phyloP scores from a whole-genome alignment of 2,113 vertebrate genomes.

The Erythrolamprus reginae region DNA sequence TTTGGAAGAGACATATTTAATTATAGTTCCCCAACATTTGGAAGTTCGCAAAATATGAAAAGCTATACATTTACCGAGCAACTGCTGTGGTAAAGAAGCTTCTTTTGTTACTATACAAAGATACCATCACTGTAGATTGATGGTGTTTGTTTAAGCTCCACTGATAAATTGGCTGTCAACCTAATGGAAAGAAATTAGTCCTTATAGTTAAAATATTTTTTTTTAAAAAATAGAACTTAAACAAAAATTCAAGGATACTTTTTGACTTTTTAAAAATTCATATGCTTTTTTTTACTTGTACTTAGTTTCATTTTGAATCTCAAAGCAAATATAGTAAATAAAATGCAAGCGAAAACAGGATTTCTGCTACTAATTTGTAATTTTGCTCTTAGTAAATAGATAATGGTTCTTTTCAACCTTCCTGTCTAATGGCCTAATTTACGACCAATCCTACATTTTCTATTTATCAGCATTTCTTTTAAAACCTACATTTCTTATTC shows the following conservation, averaged over 20 bases:
- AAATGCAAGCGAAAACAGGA: not conserved
- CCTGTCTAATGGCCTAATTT: not conserved
- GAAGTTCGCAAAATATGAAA: not conserved
- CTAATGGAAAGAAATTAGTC: not conserved
- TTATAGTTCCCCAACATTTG: not conserved
- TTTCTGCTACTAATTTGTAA: not conserved
- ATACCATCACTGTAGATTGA: not conserved
- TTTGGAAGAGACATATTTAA: not conserved
- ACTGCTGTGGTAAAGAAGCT: not conserved
- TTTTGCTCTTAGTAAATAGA: not conserved
- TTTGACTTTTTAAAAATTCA: not conserved
- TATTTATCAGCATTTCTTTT: not conserved
- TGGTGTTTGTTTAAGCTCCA: not conserved
- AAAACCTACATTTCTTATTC: not conserved
- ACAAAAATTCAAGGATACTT: not conserved
- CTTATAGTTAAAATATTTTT: not conserved
- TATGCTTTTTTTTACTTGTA: not conserved
- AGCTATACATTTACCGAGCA: not conserved
- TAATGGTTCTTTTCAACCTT: not conserved
- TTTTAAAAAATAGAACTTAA: not conserved
- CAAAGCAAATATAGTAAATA: not conserved
- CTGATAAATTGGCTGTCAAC: not conserved
- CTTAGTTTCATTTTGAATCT: not conserved
- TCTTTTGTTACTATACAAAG: not conserved
- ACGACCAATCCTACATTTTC: not conserved